Evolutionary conservation across 2,888 invertebrate species (phyloP).

Genomic region (Cantharis rufa): DNA sequence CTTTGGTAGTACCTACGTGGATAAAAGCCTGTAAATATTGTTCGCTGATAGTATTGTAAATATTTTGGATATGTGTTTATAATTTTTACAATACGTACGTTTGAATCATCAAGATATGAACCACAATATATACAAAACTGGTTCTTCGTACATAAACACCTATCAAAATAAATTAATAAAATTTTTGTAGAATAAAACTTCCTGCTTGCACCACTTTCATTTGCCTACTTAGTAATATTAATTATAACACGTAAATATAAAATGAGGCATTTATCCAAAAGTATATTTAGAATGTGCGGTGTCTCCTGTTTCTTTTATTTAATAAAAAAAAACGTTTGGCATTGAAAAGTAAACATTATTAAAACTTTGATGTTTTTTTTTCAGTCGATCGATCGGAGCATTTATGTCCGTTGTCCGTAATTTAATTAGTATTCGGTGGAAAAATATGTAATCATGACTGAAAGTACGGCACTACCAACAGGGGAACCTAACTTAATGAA

Average conservation of each 20-base stretch:
- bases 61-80: background rate
- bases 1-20: background rate
- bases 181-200: background rate
- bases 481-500: conserved; percentile 24
- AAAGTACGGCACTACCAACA: conserved; percentile 7
- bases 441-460: conserved; percentile 2
- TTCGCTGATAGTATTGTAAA: background rate
- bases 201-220: background rate
- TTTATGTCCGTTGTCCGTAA: background rate
- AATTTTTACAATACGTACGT: background rate
- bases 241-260: background rate
- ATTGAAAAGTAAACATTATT: background rate
- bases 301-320: background rate
- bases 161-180: background rate
- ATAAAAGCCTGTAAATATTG: background rate
- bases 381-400: background rate
- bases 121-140: background rate
- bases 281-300: background rate
- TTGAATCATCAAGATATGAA: background rate
- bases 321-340: background rate
- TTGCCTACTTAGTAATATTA: background rate
- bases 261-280: background rate
- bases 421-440: background rate
- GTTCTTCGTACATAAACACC: background rate
- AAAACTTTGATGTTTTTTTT: background rate